These are phyloP conservation scores for Melanotus villosus DNA, from an alignment of 2,888 invertebrate genomes.

Conservation along the genomic window DNA sequence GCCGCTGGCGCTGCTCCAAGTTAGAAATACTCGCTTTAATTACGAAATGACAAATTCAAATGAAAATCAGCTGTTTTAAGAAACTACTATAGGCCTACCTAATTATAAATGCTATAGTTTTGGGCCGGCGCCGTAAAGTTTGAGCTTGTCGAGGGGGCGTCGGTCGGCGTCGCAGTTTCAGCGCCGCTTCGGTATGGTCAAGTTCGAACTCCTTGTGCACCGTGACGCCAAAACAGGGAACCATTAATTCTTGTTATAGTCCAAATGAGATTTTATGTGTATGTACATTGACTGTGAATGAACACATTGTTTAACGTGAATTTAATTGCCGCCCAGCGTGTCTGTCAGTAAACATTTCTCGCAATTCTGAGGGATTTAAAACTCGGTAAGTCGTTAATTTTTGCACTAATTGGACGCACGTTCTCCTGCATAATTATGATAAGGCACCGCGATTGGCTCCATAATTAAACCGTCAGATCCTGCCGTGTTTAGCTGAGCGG, in stretches of 20 bases:
- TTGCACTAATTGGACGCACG: slow-evolving; percentile 20
- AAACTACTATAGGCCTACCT: slow-evolving; percentile 33
- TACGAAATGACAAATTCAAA: background rate
- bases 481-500: background rate
- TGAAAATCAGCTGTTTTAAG: slow-evolving; percentile 27
- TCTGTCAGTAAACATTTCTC: background rate
- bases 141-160: slow-evolving; percentile 51
- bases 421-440: slow-evolving; percentile 9
- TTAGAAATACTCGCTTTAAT: background rate
- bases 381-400: slow-evolving; percentile 8
- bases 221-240: slow-evolving; percentile 47
- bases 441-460: background rate
- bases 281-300: slow-evolving; percentile 27
- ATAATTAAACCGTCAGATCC: slow-evolving; percentile 6
- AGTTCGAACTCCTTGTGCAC: slow-evolving; percentile 47
- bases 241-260: slow-evolving; percentile 44
- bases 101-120: slow-evolving; percentile 46
- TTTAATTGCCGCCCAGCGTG: slow-evolving; percentile 1
- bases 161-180: slow-evolving; percentile 53
- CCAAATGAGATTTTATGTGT: slow-evolving; percentile 42
- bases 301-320: slow-evolving; percentile 23
- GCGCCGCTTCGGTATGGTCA: slow-evolving; percentile 50
- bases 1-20: background rate
- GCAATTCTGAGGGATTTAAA: slow-evolving; percentile 10
- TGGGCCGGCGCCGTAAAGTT: slow-evolving; percentile 56